Conservation (phyloP, 2,113 vertebrate species). For the Leptobrachium leishanense region DNA sequence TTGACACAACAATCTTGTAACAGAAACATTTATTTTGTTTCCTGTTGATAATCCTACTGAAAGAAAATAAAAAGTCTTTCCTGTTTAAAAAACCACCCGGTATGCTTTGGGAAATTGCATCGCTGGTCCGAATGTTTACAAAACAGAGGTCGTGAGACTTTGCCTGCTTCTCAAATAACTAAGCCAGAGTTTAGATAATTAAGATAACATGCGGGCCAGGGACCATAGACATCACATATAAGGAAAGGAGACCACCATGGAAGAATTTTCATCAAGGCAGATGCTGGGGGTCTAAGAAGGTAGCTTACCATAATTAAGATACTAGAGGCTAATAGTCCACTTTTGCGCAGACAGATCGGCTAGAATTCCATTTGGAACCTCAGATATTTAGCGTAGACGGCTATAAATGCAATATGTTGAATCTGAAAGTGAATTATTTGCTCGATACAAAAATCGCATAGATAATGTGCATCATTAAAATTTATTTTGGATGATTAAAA, state of each 20-base stretch:
- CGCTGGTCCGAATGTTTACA: constrained; percentile 41
- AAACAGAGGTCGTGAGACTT: constrained; percentile 26
- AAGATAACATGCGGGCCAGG: not conserved
- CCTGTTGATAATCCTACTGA: constrained; percentile 34
- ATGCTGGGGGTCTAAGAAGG: not conserved
- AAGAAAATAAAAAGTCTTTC: constrained; percentile 30
- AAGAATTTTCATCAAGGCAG: not conserved
- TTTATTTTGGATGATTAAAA: no score
- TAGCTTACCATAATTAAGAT: no score
- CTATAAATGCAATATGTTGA: no score
- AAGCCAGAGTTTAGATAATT: constrained; percentile 7
- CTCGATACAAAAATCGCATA: no score
- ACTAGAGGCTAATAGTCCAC: no score
- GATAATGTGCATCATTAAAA: no score
- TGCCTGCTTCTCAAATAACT: constrained; percentile 25
- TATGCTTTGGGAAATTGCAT: constrained; percentile 26
- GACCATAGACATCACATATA: not conserved
- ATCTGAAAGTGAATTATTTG: no score
- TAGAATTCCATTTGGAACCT: no score
- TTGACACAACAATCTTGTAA: not conserved
- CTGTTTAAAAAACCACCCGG: constrained; percentile 32
- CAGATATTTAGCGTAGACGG: no score
- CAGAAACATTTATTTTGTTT: constrained; percentile 25
- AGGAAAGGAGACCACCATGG: constrained; percentile 28
- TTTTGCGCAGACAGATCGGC: no score